These are phyloP conservation scores for Plecturocebus donacophilus DNA, from an alignment of 2,113 vertebrate species.

Conservation along the genomic window DNA sequence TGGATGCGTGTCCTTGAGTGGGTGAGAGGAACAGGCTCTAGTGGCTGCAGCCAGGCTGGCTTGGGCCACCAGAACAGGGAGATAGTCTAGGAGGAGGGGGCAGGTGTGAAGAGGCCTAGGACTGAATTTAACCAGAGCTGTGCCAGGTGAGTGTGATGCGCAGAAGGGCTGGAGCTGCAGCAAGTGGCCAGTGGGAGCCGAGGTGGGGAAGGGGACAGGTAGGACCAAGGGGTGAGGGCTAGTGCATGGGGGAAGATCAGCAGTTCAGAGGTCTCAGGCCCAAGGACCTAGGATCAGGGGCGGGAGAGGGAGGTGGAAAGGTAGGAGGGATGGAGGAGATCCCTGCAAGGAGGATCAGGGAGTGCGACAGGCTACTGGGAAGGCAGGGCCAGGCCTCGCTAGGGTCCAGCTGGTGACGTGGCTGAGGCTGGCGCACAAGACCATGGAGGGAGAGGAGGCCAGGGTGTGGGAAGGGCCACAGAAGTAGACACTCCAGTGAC, in stretches of 20 bases:
- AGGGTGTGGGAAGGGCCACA: accelerated
- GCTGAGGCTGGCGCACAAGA: neutral
- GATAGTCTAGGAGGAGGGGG: neutral
- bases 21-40: neutral
- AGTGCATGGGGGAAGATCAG: neutral
- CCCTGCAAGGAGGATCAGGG: neutral
- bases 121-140: no score
- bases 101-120: accelerated
- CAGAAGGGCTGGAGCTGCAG: neutral
- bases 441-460: neutral
- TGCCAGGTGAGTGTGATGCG: neutral
- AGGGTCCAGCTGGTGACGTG: neutral
- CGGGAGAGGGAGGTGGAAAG: neutral
- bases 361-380: neutral
- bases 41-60: neutral
- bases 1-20: neutral
- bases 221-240: neutral
- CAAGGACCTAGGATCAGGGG: neutral
- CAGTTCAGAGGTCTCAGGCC: neutral
- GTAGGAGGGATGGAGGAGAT: neutral
- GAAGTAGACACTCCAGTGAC: accelerated
- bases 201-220: neutral
- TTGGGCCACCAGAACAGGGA: neutral
- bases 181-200: neutral
- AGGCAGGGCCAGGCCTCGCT: neutral